Evolutionary conservation across 2,888 invertebrate species (phyloP), one percentile per base, ranked within the genome.

Genomic region (Eristalis intricaria): DNA sequence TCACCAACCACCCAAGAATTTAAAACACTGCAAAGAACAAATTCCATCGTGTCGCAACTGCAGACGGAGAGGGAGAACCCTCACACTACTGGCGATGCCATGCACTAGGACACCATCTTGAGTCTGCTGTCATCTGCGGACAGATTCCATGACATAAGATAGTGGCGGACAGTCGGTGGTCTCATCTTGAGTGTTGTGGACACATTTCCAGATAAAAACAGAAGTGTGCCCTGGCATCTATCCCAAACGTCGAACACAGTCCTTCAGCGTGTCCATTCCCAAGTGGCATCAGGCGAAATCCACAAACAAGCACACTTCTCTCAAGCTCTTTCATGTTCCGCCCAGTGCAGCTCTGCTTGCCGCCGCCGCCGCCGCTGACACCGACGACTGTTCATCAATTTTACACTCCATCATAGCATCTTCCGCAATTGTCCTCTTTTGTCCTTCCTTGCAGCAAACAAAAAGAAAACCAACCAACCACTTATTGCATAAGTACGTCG

Each of bases 381-480:
- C 32, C 43, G 38, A 50, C 79, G 19, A 50, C 43, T 50, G 19
- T 50, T 50, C 50, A 50, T 19, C 64, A 87, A 87, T 84, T 87
- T 84, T 80, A 76, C 79, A 79, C 73, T 76, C 80, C 79, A 79
- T 84, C 76, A 84, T 84, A 71, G 87, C 80, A 78, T 84, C 79
- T 66, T 50, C 79, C 60, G 61, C 66, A 64, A 79, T 63, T 84
- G 80, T 79, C 68, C 80, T 75, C 63, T 71, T 71, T 73, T 29
- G 56, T 58, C 61, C 22, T 69, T 58, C 29, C 32, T 10, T 29
- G 22, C 69, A 22, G n/a, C 19, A 50, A 38, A 13, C 2, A 56
- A 19, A 61, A 74, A 78, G 26, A 19, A 64, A 74, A 65, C 50
- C n/a, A 70, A 77, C 65, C 11, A 23, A 64, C 79, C 71, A 79